Evolutionary conservation across 2,888 invertebrate genomes (phyloP), one percentile per base, ranked within the genome.

Genomic region (Nemotelus pantherinus): DNA sequence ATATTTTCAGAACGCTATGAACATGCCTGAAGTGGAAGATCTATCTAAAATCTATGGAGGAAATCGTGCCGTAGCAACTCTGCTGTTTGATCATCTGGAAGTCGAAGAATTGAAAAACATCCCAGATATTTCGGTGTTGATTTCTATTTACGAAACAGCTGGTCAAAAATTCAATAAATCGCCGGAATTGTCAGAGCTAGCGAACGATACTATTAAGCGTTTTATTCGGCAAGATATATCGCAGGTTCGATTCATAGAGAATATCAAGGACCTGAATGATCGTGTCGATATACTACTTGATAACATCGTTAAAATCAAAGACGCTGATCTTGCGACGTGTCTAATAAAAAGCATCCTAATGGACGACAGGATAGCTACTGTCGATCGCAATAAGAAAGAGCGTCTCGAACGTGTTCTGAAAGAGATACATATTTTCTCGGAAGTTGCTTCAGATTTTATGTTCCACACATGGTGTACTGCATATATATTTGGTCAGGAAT

Each of bases 371-470:
- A 88, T 82, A 77, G 86, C 80, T 82, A 85, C 81, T 82, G 88
- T 84, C 85, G 86, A 86, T 5, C 63, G 78, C 0, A 75, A 80
- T 6, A 65, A 86, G 45, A 83, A 85, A 41, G 76, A 80, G 1
- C 83, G 87, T 68, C 88, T 92, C 81, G 87, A 89, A 41, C 87
- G 88, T 67, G 91, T 91, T 88, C 88, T 91, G 79, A 85, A 89
- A n/a, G 90, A 90, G 82, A 91, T 93, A 81, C 89, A 90, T 67
- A 86, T 93, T 2, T 92, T 92, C 83, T 90, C 92, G 78, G 83
- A 91, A 89, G 90, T 92, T 64, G 88, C 90, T 1, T 83, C 87
- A 9, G 88, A 90, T 79, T 88, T 91, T 83, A 88, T 89, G 3
- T 86, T 87, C 3, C 88, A 87, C 77, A 89, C 89, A 68, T 93